Evolutionary conservation across 2,797 vertebrate genomes (phyloP).

Genomic region (Myotis pilosus): DNA sequence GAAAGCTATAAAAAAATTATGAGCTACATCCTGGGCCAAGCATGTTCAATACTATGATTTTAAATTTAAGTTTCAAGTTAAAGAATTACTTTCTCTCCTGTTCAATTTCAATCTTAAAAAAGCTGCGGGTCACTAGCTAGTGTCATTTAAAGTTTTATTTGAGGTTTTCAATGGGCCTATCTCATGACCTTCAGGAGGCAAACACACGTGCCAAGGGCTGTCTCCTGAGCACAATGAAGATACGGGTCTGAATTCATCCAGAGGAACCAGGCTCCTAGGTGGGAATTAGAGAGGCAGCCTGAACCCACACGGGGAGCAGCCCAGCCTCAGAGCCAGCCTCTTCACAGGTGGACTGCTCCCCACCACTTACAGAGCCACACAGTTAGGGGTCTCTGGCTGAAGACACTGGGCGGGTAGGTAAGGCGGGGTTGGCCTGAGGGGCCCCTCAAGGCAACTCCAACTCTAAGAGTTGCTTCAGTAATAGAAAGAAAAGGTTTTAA

Average conservation of each 20-base stretch:
- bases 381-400: not conserved
- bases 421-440: not conserved
- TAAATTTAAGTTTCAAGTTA: not conserved
- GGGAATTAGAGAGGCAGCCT: too few species aligned
- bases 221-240: not conserved
- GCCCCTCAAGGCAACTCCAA: not conserved
- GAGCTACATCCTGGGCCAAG: not conserved
- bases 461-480: not conserved
- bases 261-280: not conserved
- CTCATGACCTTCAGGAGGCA: not conserved
- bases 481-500: not conserved
- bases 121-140: not conserved
- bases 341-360: not conserved
- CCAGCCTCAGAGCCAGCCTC: not conserved
- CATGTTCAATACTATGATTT: not conserved
- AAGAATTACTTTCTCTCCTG: not conserved
- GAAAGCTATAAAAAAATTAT: not conserved
- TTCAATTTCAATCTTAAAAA: not conserved
- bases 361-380: rapidly evolving
- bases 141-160: not conserved
- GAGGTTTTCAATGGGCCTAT: not conserved
- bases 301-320: not conserved
- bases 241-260: too few species aligned
- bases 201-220: not conserved
- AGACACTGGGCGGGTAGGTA: not conserved